A percentile compares a stretch with the other conserved stretches of the same genome.
These are phyloP conservation scores for Acropternis orthonyx DNA, from an alignment of 2,797 vertebrate species.

Conservation along the genomic window DNA sequence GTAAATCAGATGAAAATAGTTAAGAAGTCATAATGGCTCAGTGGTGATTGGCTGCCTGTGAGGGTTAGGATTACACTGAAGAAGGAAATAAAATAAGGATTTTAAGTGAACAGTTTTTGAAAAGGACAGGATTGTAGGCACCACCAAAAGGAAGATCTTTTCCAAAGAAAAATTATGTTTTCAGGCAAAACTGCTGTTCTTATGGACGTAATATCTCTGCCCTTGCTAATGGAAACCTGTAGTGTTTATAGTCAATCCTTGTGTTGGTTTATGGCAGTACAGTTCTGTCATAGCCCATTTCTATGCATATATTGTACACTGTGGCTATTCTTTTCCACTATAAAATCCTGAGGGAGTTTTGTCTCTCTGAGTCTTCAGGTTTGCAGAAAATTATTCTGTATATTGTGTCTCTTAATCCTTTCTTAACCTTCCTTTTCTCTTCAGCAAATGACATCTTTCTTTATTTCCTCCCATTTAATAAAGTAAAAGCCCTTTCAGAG, in stretches of 20 bases:
- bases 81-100: neutral
- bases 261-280: neutral
- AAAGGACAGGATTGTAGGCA: neutral
- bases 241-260: neutral
- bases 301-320: neutral
- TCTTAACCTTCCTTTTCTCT: neutral
- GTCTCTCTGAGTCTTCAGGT: neutral
- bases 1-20: neutral
- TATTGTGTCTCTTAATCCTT: neutral
- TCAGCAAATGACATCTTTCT: neutral
- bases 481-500: neutral
- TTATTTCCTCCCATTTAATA: neutral
- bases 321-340: neutral
- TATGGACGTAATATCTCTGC: neutral
- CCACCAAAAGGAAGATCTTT: neutral
- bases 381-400: neutral
- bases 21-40: neutral
- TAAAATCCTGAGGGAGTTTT: neutral
- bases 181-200: neutral
- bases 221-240: neutral
- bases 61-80: neutral
- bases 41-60: neutral
- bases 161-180: constrained; percentile 4
- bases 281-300: neutral
- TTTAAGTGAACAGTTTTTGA: neutral